These are phyloP conservation scores for Corythaeola cristata DNA, from an alignment of 2,113 vertebrate genomes.

Conservation along the genomic window DNA sequence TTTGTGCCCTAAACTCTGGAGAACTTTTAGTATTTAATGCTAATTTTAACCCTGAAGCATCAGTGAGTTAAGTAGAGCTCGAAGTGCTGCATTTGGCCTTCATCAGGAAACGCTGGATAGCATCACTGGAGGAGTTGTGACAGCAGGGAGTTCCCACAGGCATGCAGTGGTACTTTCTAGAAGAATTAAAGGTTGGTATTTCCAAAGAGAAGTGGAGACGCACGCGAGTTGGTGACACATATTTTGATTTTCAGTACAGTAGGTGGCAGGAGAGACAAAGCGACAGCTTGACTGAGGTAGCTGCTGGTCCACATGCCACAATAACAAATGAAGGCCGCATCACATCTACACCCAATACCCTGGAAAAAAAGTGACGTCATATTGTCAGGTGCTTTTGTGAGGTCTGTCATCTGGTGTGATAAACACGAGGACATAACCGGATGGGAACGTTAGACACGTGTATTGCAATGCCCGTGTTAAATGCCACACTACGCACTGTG, in stretches of 20 bases:
- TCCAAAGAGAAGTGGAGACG: background rate
- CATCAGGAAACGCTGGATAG: background rate
- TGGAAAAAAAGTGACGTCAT: background rate
- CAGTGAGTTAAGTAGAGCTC: background rate
- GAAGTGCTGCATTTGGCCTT: background rate
- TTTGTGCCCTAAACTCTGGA: background rate
- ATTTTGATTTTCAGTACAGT: conserved; percentile 35
- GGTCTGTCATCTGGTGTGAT: background rate
- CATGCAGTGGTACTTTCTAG: background rate
- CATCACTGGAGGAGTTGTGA: background rate
- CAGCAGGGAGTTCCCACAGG: background rate
- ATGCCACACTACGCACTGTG: background rate
- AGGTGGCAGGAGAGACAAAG: background rate
- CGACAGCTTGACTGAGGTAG: background rate
- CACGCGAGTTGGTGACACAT: background rate
- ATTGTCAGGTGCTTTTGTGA: background rate
- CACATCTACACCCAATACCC: background rate
- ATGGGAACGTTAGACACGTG: background rate
- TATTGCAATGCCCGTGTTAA: fast-evolving
- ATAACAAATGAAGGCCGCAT: background rate
- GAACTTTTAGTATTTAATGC: background rate
- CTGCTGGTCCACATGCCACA: background rate
- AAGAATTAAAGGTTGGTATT: background rate
- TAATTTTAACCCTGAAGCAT: background rate
- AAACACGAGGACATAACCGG: background rate